Base-by-base conservation (phyloP, 53 echinoderm and acorn worm genomes). In the Arbacia lixula region DNA sequence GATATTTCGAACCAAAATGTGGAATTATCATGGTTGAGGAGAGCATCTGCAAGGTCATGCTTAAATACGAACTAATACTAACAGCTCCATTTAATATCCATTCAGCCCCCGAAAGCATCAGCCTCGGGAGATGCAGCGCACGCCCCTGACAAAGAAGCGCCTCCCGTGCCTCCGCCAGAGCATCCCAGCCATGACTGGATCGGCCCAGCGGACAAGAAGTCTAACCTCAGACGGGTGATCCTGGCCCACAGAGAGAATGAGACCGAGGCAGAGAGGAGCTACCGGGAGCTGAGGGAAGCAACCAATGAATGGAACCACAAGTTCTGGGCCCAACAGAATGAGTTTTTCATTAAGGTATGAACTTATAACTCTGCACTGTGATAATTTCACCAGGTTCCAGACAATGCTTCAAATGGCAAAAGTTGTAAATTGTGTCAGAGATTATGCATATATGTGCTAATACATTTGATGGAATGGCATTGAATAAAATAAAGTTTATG, bases 281-380 rank as follows among this genome's bases (percentile, higher is more conserved):
- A 93, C 39, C 66, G 97, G 30, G 64, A 79, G 27, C 85, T 78
- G 66, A 85, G 90, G 28, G 86, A 91, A 53, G 88, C 80, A 33
- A 92, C 91, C 21, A 78, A 85, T 30, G 57, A 76, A 12, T 96
- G 91, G 91, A 96, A 96, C 62, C 97, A 96, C 77, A 51, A 83
- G 17, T 96, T 96, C 76, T 96, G 97, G 97, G 82, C 85, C 12
- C 81, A 58, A 54, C 97, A 96, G 19, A 96, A 96, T 84, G 90
- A 91, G 41, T 85, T 84, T 53, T 96, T 96, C 86, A 87, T 96
- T 34, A 87, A 94, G 90, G 97, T 96, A 76, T 83, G 11, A 53
- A 20, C n/a, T n/a, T n/a, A n/a, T n/a, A n/a, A n/a, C n/a, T n/a
- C n/a, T n/a, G n/a, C n/a, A n/a, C n/a, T n/a, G n/a, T n/a, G n/a